Conservation (phyloP, 30 jellyfish, hydroid and myxozoan species). For the Mastigias papua region DNA sequence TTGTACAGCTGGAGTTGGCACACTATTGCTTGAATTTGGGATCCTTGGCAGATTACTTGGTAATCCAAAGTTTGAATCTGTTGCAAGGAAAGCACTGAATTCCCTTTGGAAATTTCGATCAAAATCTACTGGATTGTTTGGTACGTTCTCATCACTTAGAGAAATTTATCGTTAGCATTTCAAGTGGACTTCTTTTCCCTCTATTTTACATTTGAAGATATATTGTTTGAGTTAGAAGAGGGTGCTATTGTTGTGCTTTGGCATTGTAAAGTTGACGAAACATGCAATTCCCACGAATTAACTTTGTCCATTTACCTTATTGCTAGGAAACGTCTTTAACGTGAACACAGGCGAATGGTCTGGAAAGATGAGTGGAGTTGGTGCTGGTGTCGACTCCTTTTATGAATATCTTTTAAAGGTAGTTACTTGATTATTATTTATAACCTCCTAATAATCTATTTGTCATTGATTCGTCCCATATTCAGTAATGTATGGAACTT, state of each 20-base stretch:
- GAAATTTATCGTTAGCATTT: no score
- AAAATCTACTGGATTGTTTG: conserved; percentile 93
- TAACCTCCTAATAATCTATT: neutral
- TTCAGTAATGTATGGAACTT: no score
- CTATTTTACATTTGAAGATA: no score
- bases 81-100: conserved; percentile 85
- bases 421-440: neutral
- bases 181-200: no score
- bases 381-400: conserved; percentile 99
- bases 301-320: neutral
- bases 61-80: conserved; percentile 78
- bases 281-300: no score
- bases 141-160: conserved; percentile 66
- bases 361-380: conserved; percentile 99
- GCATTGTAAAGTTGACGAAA: no score
- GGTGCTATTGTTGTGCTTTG: no score
- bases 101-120: conserved; percentile 90
- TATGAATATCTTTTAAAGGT: conserved; percentile 96
- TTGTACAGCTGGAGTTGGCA: conserved; percentile 99
- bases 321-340: conserved; percentile 87
- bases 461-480: no score
- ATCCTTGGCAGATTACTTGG: conserved; percentile 74
- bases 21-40: conserved; percentile 90
- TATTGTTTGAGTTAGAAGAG: no score
- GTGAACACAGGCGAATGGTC: conserved; percentile 94